Percentiles rank a stretch among this genome's conserved stretches.
These are phyloP conservation scores for Nothobranchius kuhntae DNA, from an alignment of 2,113 vertebrate genomes.

Conservation along the genomic window DNA sequence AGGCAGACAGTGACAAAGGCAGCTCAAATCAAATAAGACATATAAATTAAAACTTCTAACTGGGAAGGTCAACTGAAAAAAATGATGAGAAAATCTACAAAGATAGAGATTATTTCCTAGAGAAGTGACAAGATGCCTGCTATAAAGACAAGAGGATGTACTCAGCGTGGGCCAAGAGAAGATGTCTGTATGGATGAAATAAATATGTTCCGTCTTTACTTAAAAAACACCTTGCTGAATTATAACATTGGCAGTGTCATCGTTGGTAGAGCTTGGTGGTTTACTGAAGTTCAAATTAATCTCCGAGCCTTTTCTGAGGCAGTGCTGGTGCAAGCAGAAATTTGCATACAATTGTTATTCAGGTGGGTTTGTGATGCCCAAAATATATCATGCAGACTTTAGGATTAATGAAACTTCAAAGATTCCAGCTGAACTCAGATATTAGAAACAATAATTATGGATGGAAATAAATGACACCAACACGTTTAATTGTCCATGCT, in stretches of 20 bases:
- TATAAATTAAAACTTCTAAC: constrained; percentile 60
- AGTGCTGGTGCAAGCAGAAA: constrained; percentile 32
- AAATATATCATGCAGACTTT: constrained; percentile 19
- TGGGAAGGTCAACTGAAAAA: constrained; percentile 37
- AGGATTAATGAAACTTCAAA: constrained; percentile 5
- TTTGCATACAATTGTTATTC: constrained; percentile 41
- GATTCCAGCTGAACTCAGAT: background rate
- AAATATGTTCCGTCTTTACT: background rate
- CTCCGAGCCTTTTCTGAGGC: constrained; percentile 13
- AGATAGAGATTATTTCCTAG: constrained; percentile 33
- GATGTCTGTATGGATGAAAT: constrained; percentile 6
- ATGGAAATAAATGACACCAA: background rate
- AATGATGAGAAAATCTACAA: constrained; percentile 34
- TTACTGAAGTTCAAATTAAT: constrained; percentile 32
- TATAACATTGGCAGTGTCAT: constrained; percentile 4
- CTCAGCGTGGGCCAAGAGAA: constrained; percentile 2
- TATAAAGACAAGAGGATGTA: constrained; percentile 19
- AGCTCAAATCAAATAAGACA: constrained; percentile 60
- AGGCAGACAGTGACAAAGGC: constrained; percentile 50
- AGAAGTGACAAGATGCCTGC: constrained; percentile 17
- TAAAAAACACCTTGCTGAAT: constrained; percentile 6
- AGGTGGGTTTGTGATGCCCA: constrained; percentile 9
- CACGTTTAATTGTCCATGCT: background rate
- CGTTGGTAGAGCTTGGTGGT: background rate
- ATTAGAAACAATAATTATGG: background rate